Evolutionary conservation across 2,888 invertebrate species (phyloP).

Genomic region (Drosophila vallismaia): DNA sequence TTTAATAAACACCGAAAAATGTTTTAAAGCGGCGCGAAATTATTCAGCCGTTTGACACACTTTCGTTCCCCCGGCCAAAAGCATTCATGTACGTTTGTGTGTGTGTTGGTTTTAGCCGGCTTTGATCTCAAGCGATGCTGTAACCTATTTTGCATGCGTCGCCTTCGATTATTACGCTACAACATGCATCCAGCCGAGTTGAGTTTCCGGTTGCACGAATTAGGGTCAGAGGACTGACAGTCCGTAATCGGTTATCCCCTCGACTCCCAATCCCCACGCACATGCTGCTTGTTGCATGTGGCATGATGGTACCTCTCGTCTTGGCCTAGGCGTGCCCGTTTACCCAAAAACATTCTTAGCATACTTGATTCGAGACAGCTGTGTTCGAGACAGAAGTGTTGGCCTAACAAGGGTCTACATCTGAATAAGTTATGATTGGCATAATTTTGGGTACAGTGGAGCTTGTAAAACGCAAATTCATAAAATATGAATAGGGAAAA

Average conservation of each 20-base stretch:
- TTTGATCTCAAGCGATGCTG: slow-evolving; percentile 58
- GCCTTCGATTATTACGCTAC: slow-evolving; percentile 55
- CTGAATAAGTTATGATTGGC: background rate
- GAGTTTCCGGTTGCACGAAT: slow-evolving; percentile 49
- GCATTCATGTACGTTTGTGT: slow-evolving; percentile 22
- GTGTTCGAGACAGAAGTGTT: background rate
- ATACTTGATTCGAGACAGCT: slow-evolving; percentile 17
- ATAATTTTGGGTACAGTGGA: slow-evolving; percentile 1
- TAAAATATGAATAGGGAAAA: too few species aligned
- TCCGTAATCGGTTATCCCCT: slow-evolving; percentile 12
- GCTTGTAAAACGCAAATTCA: background rate
- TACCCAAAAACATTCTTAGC: slow-evolving; percentile 25
- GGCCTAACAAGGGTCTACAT: slow-evolving; percentile 11
- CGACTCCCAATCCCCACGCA: slow-evolving; percentile 7
- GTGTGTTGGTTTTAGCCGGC: slow-evolving; percentile 7
- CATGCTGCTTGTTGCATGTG: background rate
- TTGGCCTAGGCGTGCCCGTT: slow-evolving; percentile 7
- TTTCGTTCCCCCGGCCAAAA: slow-evolving; percentile 57
- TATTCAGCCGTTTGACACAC: slow-evolving; percentile 77
- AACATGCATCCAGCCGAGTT: slow-evolving; percentile 39
- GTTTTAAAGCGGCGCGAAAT: slow-evolving; percentile 61
- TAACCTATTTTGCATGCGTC: slow-evolving; percentile 76
- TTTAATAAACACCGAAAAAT: slow-evolving; percentile 54
- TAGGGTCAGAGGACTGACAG: background rate
- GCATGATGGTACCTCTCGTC: slow-evolving; percentile 1